These are phyloP conservation scores for Boloria euphrosyne DNA, from an alignment of 2,888 invertebrate genomes.

Conservation along the genomic window DNA sequence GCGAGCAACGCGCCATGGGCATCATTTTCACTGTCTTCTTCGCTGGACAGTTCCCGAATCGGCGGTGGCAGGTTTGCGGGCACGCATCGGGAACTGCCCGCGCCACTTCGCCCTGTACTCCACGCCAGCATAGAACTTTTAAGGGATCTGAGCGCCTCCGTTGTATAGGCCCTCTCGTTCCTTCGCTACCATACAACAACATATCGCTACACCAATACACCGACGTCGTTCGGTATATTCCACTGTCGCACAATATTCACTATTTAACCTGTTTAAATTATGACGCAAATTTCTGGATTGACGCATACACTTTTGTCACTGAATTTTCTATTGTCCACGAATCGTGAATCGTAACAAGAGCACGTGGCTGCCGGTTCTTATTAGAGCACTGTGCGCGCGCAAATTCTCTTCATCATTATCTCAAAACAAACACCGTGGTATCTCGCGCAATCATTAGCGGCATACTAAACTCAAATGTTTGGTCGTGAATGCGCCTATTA, in stretches of 20 bases:
- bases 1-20: slow-evolving; percentile 66
- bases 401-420: slow-evolving; percentile 61
- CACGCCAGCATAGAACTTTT: slow-evolving; percentile 78
- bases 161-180: slow-evolving; percentile 73
- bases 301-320: slow-evolving; percentile 44
- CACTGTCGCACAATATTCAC: slow-evolving; percentile 54
- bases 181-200: slow-evolving; percentile 72
- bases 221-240: slow-evolving; percentile 55
- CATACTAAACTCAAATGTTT: slow-evolving; percentile 41
- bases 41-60: slow-evolving; percentile 46
- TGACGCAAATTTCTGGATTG: slow-evolving; percentile 41
- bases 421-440: slow-evolving; percentile 70
- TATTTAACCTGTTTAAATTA: slow-evolving; percentile 48
- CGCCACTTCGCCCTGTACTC: slow-evolving; percentile 58
- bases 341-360: slow-evolving; percentile 38
- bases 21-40: slow-evolving; percentile 59
- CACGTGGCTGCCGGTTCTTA: slow-evolving; percentile 55
- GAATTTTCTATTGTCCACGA: slow-evolving; percentile 29
- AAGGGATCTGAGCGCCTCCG: slow-evolving; percentile 79
- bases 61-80: slow-evolving; percentile 48
- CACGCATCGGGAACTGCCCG: slow-evolving; percentile 56
- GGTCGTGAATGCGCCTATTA: slow-evolving; percentile 53
- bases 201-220: slow-evolving; percentile 70
- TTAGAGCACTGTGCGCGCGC: slow-evolving; percentile 55
- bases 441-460: slow-evolving; percentile 57